Percentiles rank a stretch among this genome's conserved stretches.
These are phyloP conservation scores for Cavia porcellus DNA, from an alignment of 2,113 vertebrate species.

Conservation along the genomic window DNA sequence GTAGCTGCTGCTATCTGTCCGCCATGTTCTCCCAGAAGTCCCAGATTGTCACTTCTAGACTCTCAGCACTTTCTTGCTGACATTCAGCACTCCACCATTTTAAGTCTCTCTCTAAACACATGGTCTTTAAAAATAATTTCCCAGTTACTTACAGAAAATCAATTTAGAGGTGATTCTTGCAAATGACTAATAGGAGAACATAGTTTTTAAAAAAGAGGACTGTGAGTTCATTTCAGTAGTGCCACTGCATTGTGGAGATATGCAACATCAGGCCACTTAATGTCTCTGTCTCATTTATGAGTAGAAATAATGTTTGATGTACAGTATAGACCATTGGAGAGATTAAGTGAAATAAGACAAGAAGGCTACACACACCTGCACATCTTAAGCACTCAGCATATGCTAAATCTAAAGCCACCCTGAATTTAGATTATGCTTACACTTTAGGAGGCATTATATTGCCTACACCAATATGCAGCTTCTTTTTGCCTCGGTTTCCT, in stretches of 20 bases:
- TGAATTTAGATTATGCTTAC: not conserved
- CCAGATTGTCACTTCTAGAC: not conserved
- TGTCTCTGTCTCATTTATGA: not conserved
- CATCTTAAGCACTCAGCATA: not conserved
- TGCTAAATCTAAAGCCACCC: not conserved
- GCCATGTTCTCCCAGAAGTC: too few relatives aligned
- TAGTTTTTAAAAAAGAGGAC: not conserved
- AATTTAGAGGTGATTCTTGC: slow-evolving; percentile 6
- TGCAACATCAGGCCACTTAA: not conserved
- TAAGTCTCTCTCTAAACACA: not conserved
- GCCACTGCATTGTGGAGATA: rapidly evolving
- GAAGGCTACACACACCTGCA: too few relatives aligned
- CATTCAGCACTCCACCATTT: not conserved
- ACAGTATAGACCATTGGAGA: not conserved
- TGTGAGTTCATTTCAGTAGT: not conserved
- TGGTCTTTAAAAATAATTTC: slow-evolving; percentile 32
- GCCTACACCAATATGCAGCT: not conserved
- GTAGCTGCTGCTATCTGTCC: too few relatives aligned
- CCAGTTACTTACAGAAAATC: not conserved
- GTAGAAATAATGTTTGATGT: not conserved
- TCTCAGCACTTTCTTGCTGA: not conserved
- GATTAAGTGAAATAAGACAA: not conserved
- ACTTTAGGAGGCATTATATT: not conserved
- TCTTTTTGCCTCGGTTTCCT: not conserved
- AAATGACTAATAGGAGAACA: not conserved